These are phyloP conservation scores for Callocephalon fimbriatum DNA, from an alignment of 2,113 vertebrate species.

Conservation along the genomic window DNA sequence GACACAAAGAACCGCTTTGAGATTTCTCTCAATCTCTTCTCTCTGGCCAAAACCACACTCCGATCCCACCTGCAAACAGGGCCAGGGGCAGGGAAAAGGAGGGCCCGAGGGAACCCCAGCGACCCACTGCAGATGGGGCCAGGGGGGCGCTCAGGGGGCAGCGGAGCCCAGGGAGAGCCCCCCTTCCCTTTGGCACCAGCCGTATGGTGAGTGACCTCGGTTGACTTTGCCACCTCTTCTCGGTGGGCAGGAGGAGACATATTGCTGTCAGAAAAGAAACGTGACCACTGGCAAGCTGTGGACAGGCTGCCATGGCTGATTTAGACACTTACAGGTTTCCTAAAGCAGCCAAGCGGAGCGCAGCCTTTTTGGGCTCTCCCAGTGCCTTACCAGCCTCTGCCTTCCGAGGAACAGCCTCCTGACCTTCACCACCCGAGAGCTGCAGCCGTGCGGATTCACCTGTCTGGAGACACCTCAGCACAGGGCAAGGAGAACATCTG, in stretches of 20 bases:
- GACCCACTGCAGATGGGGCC: neutral
- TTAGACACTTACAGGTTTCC: neutral
- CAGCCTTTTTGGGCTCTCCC: neutral
- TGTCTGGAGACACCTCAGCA: neutral
- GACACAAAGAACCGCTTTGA: neutral
- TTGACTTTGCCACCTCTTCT: neutral
- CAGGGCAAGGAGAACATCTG: neutral
- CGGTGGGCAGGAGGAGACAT: neutral
- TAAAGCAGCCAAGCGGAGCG: fast-evolving
- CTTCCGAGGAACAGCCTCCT: neutral
- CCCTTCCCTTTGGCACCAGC: neutral
- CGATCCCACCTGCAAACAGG: slow-evolving; percentile 10
- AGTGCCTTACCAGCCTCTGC: neutral
- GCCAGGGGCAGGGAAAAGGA: neutral
- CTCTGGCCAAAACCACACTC: neutral
- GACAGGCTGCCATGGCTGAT: neutral
- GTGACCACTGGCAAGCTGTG: neutral
- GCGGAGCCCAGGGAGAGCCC: neutral
- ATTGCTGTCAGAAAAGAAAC: neutral
- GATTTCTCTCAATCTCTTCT: neutral
- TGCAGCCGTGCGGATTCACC: neutral
- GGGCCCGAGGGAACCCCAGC: neutral
- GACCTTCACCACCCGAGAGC: neutral
- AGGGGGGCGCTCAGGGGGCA: neutral
- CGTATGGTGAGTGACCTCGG: neutral